Evolutionary conservation across 2,888 invertebrate genomes (phyloP).

Genomic region (Dryobotodes eremita): DNA sequence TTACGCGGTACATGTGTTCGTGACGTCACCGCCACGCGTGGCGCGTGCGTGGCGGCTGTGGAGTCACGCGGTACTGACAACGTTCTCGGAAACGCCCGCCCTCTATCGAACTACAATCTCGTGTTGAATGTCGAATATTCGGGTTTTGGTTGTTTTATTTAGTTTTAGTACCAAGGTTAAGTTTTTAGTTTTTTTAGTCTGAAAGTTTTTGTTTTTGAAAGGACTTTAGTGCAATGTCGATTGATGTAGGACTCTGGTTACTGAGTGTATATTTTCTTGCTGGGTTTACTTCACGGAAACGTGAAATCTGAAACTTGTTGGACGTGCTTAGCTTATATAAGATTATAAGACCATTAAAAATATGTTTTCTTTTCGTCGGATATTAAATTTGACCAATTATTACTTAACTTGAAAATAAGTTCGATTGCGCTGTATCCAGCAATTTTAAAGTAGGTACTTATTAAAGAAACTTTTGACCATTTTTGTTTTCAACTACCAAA

Average conservation of each 20-base stretch:
- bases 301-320: neutral
- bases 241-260: neutral
- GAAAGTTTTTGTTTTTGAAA: neutral
- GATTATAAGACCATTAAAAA: neutral
- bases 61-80: conserved; percentile 70
- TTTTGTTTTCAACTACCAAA: neutral
- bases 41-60: conserved; percentile 71
- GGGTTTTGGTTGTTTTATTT: neutral
- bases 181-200: neutral
- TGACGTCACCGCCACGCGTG: conserved; percentile 61
- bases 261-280: neutral
- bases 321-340: neutral
- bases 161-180: conserved; percentile 26
- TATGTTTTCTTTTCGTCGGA: neutral
- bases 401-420: neutral
- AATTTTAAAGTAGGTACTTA: neutral
- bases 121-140: conserved; percentile 25
- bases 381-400: neutral
- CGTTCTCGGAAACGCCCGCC: conserved; percentile 42
- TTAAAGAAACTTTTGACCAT: neutral
- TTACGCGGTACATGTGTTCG: conserved; percentile 61
- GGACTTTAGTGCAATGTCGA: neutral
- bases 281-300: neutral
- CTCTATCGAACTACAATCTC: conserved; percentile 55
- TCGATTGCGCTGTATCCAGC: too few relatives aligned